Evolutionary conservation across 2,113 vertebrate genomes (phyloP), one percentile per base, ranked within the genome.

Genomic region (Rafetus swinhoei): DNA sequence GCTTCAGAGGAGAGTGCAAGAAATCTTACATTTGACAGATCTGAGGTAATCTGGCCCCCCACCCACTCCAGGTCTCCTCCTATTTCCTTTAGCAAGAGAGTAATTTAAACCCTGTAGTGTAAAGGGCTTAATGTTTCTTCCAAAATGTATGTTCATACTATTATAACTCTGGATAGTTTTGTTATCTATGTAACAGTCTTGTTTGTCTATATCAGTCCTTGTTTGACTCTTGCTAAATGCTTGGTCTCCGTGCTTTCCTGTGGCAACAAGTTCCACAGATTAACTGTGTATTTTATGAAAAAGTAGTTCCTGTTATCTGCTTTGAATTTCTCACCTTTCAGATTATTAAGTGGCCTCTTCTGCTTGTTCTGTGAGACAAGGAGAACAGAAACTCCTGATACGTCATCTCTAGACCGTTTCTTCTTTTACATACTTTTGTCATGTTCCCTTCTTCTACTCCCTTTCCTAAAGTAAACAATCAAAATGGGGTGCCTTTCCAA

Each of bases 121-220:
- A 74, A 16, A 22, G 81, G 39, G 14, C 22, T 32, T 24, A 84
- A 45, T 3, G 0, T 13, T 56, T 77, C 62, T 54, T 59, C 65
- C 39, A 65, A 5, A 1, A 0, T 29, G 15, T 24, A 9, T 22
- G 85, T 79, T 81, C 87, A 4, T 39, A 39, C 7, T 0, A 0
- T 39, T 87, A 65, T 79, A 76, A 39, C 84, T n/a, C 79, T 0
- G 3, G 57, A 24, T 52, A 89, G 25, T 32, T 6, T 5, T 0
- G 0, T 62, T 82, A 52, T 1, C 55, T 24, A 5, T 56, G 25
- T 21, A 79, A 92, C 11, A 79, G 69, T 25, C 39, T 39, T 39
- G 39, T 39, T 39, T 39, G 39, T 39, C 45, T 45, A 45, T 45
- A 45, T 19, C 52, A 1, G 39, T 52, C 54, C 82, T 89, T 79